Base-by-base conservation (phyloP, 2,113 vertebrate genomes). In the Boleophthalmus pectinirostris region DNA sequence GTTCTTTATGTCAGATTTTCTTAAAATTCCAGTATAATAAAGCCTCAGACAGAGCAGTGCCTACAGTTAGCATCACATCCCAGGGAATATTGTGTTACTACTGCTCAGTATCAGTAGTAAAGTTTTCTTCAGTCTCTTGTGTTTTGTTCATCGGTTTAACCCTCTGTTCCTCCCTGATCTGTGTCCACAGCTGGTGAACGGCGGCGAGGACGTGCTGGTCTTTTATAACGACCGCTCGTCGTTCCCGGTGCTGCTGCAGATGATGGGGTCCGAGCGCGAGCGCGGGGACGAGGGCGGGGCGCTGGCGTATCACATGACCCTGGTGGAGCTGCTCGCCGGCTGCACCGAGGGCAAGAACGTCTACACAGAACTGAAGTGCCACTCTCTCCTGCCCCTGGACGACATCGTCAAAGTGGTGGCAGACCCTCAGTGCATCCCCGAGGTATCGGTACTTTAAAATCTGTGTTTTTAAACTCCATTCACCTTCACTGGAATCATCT, bases 261-360 rank as follows among this genome's bases (percentile, higher is more conserved):
- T 99, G 97, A 99, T 99, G 98, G 88, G 90, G 12, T 97, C 95
- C 0, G 96, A 97, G 83, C 88, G 94, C 46, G 98, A 99, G 82
- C 91, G 96, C 0, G 88, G 86, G 54, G 96, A 98, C 0, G 95
- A 96, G 69, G 94, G 95, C 69, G 96, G 97, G 29, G 90, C 97
- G 0, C 93, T 99, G 83, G 96, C 95, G 79, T 99, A 99, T 90
- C 98, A 99, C 88, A 98, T 96, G 89, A 96, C 95, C 15, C 88
- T 99, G 58, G 98, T 99, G 11, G 97, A 99, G 75, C 95, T 99
- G 24, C 90, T 99, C 68, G 98, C 98, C 0, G 95, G 96, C 69
- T 99, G 98, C 92, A 99, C 98, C 0, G 97, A 99, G 89, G 98
- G 98, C 91, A 99, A 99, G 81, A 99, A 99, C 0, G 97, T 99